These are phyloP conservation scores for Eclectus roratus DNA, from an alignment of 2,113 vertebrate genomes.

Conservation along the genomic window DNA sequence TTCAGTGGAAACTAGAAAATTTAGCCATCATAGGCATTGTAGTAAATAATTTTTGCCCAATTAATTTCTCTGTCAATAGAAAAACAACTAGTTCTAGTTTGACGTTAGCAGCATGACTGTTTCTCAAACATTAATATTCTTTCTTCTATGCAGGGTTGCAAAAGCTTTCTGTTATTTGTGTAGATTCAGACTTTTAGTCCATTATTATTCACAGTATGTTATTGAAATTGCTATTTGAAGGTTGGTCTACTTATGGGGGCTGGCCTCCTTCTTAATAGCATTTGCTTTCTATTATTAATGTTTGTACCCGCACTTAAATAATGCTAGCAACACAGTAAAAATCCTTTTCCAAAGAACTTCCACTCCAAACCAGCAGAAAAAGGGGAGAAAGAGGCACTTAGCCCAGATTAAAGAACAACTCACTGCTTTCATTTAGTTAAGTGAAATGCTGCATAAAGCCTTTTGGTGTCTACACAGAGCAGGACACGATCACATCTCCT, in stretches of 20 bases:
- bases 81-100: neutral
- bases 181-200: neutral
- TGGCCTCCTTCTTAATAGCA: neutral
- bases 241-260: neutral
- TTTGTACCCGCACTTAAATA: neutral
- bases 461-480: neutral
- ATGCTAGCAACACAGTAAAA: neutral
- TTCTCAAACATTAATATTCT: neutral
- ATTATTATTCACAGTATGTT: neutral
- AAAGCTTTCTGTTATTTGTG: neutral
- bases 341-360: neutral
- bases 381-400: neutral
- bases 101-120: neutral
- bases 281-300: neutral
- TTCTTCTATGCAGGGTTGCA: neutral
- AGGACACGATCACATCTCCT: neutral
- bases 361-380: neutral
- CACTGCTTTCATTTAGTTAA: neutral
- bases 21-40: neutral
- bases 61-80: neutral
- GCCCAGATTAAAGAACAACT: neutral
- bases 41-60: neutral
- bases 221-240: neutral
- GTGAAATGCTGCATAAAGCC: neutral
- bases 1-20: neutral